These are phyloP conservation scores for Hypanus sabinus DNA, from an alignment of 2,113 vertebrate species.

Conservation along the genomic window DNA sequence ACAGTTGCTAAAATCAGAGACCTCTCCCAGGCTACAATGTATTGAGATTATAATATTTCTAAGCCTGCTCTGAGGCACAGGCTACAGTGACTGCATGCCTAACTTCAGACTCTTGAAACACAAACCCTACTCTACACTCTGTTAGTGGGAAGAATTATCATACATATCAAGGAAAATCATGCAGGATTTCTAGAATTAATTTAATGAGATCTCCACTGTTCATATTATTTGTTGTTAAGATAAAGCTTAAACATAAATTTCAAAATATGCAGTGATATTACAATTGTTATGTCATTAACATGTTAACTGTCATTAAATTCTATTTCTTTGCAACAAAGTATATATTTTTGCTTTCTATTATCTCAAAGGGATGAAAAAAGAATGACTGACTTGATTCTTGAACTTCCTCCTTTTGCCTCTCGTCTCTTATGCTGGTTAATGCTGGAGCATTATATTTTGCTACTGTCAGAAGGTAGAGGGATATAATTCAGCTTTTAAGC, in stretches of 20 bases:
- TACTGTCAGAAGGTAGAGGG: no score
- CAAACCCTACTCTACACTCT: no score
- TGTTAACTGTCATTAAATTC: no score
- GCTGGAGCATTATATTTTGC: not conserved
- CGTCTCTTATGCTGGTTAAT: not conserved
- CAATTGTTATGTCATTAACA: not conserved
- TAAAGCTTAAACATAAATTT: not conserved
- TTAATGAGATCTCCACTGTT: not conserved
- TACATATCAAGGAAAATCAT: not conserved
- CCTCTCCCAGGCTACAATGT: no score
- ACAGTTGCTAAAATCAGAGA: no score
- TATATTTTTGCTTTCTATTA: not conserved
- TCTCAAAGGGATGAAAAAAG: not conserved
- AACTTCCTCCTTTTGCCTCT: not conserved
- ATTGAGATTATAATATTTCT: no score
- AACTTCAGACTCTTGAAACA: no score
- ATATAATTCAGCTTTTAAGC: no score
- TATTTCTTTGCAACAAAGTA: not conserved
- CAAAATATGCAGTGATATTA: not conserved
- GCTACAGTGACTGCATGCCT: no score
- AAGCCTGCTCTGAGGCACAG: no score
- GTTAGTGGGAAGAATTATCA: not conserved
- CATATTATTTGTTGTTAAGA: not conserved
- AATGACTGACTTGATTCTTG: not conserved
- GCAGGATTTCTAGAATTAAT: not conserved